phyloP scores from a whole-genome alignment of 2,113 vertebrate species.

The Gadus macrocephalus region DNA sequence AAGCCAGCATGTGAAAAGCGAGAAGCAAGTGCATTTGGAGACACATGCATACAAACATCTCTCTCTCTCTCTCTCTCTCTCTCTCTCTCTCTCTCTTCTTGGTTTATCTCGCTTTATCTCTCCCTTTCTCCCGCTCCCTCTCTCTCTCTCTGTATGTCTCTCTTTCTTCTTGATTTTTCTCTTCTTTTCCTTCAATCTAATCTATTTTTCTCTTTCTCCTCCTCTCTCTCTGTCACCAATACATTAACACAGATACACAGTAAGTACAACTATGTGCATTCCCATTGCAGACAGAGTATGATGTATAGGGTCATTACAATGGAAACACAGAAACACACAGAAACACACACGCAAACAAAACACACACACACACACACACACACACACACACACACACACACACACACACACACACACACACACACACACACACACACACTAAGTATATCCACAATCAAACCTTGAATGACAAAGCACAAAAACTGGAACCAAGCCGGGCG shows the following conservation, averaged over 20 bases:
- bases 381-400: constrained; percentile 3
- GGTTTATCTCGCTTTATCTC: neutral
- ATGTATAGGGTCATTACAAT: no score
- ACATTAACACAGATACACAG: neutral
- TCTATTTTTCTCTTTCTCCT: neutral
- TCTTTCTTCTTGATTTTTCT: no score
- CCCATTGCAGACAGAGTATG: no score
- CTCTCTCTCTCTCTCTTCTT: no score
- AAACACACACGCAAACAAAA: neutral
- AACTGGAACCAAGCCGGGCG: constrained; percentile 28
- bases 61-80: no score
- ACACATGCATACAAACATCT: neutral
- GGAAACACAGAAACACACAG: constrained; percentile 4
- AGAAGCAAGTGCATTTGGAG: constrained; percentile 8
- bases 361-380: constrained; percentile 14
- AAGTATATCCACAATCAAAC: neutral
- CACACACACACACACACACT: constrained; percentile 8
- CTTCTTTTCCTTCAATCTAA: no score
- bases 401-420: neutral
- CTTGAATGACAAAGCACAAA: constrained; percentile 67
- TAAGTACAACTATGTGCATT: no score
- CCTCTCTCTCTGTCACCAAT: neutral
- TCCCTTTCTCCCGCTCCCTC: neutral
- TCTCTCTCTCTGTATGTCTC: no score
- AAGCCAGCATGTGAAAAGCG: constrained; percentile 15